Conservation (phyloP, 2,113 vertebrate species). For the Butorides virescens region DNA sequence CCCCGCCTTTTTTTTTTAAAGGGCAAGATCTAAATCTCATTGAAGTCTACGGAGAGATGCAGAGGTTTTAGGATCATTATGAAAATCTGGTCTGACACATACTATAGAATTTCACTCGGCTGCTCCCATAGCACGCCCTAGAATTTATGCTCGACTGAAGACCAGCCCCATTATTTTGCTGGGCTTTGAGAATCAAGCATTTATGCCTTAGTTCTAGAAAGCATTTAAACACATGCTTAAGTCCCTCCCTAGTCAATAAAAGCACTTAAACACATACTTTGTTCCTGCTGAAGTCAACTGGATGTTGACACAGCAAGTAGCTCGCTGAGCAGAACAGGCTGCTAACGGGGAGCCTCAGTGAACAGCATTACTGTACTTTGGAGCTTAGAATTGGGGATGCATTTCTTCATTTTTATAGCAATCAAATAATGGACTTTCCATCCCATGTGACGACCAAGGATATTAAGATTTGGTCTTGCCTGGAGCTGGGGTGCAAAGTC, state of each 20-base stretch:
- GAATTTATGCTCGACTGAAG: neutral
- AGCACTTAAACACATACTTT: slow-evolving; percentile 48
- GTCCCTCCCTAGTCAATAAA: slow-evolving; percentile 57
- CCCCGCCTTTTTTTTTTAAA: neutral
- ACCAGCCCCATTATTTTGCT: neutral
- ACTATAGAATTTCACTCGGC: neutral
- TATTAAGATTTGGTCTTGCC: neutral
- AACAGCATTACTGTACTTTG: neutral
- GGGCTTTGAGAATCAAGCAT: neutral
- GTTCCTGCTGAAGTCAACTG: slow-evolving; percentile 17
- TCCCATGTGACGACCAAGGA: neutral
- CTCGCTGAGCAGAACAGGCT: neutral
- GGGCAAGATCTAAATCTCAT: neutral
- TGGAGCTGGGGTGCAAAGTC: neutral
- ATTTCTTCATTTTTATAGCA: neutral
- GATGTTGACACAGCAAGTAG: slow-evolving; percentile 21
- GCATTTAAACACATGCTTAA: slow-evolving; percentile 46
- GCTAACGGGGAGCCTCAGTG: neutral
- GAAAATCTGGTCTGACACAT: neutral
- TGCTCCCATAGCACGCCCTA: neutral
- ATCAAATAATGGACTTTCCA: neutral
- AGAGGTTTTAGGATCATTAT: neutral
- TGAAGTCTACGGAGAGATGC: neutral
- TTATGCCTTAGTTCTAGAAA: slow-evolving; percentile 24
- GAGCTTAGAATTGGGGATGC: neutral